A percentile compares a stretch with the other conserved stretches of the same genome.
These are phyloP conservation scores for Pandion haliaetus DNA, from an alignment of 2,113 vertebrate genomes.

Conservation along the genomic window DNA sequence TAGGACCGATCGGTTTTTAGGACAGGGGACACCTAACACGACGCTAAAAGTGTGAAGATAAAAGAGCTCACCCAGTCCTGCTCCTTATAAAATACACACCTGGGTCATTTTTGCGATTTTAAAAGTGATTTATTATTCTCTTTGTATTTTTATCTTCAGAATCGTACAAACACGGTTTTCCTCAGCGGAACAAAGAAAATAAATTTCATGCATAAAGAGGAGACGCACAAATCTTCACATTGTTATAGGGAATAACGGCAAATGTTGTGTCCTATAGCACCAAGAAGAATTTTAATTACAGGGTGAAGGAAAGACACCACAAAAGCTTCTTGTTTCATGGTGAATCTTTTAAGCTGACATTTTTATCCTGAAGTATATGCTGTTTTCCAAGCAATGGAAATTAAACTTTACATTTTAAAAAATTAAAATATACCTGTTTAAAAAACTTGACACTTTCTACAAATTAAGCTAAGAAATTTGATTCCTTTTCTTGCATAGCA, in stretches of 20 bases:
- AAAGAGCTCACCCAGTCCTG: fast-evolving
- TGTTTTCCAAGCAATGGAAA: neutral
- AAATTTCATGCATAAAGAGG: neutral
- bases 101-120: neutral
- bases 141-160: neutral
- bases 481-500: constrained; percentile 35
- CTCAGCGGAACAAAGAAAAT: neutral
- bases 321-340: neutral
- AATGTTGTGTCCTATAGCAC: neutral
- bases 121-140: constrained; percentile 13
- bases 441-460: neutral
- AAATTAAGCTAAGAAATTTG: neutral
- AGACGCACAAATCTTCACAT: neutral
- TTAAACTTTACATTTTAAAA: neutral
- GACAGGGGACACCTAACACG: neutral
- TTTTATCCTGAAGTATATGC: neutral
- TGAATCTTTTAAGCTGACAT: neutral
- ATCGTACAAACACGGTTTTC: neutral
- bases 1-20: fast-evolving
- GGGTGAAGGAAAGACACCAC: neutral
- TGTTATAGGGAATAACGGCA: neutral
- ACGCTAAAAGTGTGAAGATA: fast-evolving
- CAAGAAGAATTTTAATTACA: constrained; percentile 17
- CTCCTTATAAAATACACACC: neutral
- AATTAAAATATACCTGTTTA: neutral